Evolutionary conservation across 2,797 vertebrate genomes (phyloP).

Genomic region (Mycteria americana): DNA sequence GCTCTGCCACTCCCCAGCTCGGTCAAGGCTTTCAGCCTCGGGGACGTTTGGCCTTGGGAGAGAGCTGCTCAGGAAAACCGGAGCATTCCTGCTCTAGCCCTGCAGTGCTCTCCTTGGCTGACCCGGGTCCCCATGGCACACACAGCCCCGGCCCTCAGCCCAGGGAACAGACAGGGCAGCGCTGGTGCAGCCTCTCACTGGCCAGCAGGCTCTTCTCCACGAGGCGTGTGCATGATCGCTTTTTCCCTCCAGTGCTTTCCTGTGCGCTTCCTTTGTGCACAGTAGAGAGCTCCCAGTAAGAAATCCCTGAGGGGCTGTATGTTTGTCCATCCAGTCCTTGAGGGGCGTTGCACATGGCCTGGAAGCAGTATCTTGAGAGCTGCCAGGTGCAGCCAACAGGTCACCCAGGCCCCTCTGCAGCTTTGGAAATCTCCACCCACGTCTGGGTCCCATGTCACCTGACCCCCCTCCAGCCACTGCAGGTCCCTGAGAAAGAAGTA

Average conservation of each 20-base stretch:
- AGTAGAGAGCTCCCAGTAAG: not conserved
- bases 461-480: not conserved
- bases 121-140: not conserved
- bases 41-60: not conserved
- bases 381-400: not conserved
- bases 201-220: not conserved
- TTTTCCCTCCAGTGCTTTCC: not conserved
- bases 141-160: not conserved
- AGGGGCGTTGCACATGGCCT: not conserved
- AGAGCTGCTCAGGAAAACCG: not conserved
- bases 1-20: not conserved
- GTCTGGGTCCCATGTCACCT: not conserved
- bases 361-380: not conserved
- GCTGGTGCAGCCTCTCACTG: not conserved
- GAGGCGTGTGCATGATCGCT: not conserved
- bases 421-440: not conserved
- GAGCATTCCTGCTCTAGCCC: not conserved
- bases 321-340: no score
- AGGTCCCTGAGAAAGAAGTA: not conserved
- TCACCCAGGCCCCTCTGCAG: not conserved
- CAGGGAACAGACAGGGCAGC: not conserved
- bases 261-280: not conserved
- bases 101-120: not conserved
- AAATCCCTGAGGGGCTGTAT: no score
- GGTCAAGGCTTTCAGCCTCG: not conserved